phyloP scores from a whole-genome alignment of 2,113 vertebrate species.

The Ammodytes marinus region DNA sequence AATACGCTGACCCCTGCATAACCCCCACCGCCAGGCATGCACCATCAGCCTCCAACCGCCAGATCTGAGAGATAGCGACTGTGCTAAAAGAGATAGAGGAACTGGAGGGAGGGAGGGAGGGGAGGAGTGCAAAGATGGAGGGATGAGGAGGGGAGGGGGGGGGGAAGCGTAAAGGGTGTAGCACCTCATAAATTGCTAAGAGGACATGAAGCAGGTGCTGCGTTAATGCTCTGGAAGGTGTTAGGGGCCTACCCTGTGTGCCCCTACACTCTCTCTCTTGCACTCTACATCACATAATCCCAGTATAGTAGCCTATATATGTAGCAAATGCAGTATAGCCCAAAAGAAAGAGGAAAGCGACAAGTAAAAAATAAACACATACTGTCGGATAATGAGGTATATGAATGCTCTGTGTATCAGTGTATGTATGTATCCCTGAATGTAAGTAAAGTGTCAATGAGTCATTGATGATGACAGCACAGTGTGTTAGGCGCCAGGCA shows the following conservation, averaged over 20 bases:
- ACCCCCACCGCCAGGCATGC: constrained; percentile 39
- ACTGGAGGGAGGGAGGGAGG: constrained; percentile 22
- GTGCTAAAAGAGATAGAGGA: constrained; percentile 22
- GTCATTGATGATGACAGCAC: constrained; percentile 60
- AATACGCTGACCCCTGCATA: constrained; percentile 64
- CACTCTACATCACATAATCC: constrained; percentile 15
- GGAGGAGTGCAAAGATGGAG: constrained; percentile 27
- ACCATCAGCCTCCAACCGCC: constrained; percentile 49
- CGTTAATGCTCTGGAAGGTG: constrained; percentile 49
- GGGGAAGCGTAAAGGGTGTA: constrained; percentile 35
- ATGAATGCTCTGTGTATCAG: neutral
- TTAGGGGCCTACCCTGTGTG: constrained; percentile 6
- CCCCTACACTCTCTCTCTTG: constrained; percentile 6
- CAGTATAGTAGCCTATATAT: constrained; percentile 9
- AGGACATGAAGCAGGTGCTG: constrained; percentile 83
- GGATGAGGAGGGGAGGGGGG: neutral
- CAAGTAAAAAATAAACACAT: constrained; percentile 16
- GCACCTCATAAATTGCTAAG: constrained; percentile 78
- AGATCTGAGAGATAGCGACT: constrained; percentile 50
- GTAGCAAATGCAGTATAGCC: neutral
- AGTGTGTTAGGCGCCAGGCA: constrained; percentile 52
- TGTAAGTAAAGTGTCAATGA: constrained; percentile 51
- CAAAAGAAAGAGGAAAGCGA: neutral
- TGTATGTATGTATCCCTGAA: constrained; percentile 18
- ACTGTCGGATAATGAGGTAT: constrained; percentile 24